Evolutionary conservation across 2,113 vertebrate species (phyloP), one percentile per base, ranked within the genome.

Genomic region (Odontesthes bonariensis): DNA sequence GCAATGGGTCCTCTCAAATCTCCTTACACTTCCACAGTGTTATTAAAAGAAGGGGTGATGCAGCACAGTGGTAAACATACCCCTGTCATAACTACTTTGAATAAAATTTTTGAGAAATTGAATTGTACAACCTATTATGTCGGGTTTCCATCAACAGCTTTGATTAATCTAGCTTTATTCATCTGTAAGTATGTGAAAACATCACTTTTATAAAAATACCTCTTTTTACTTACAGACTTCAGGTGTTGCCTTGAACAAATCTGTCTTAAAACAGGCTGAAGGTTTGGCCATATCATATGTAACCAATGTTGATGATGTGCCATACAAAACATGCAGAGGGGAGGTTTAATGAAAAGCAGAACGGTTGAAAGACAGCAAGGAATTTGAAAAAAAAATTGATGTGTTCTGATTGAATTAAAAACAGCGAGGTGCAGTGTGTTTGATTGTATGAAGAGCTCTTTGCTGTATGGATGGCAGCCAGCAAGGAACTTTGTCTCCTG

Each of bases 361-460:
- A 3, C 32, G 56, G 57, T 51, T 75, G 76, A 82, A 75, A 81
- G 59, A 0, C 10, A 47, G 60, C 40, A 8, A 7, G 32, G 56
- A 70, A 51, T 64, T 49, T 70, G 63, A 72, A 75, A 62, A 75
- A 81, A 79, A 69, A 57, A 55, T 81, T 4, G n/a, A 57, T 17
- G 27, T 65, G 32, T 23, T 16, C 17, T 2, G 40, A 13, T 65
- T 51, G 22, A 81, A 82, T 82, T 22, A 79, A 58, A 86, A 64
- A 61, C 73, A 47, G 67, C 8, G 55, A 71, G 72, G 56, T 65
- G 73, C 54, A 38, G 60, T 6, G 22, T n/a, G 56, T 77, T 38
- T 79, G 80, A 65, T 77, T 77, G 79, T 70, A 51, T 81, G 79
- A 83, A 79, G 77, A 69, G 86, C 79, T 19, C 23, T 77, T 81